These are phyloP conservation scores for Lepus americanus DNA, from an alignment of 2,113 vertebrate genomes.

Conservation along the genomic window DNA sequence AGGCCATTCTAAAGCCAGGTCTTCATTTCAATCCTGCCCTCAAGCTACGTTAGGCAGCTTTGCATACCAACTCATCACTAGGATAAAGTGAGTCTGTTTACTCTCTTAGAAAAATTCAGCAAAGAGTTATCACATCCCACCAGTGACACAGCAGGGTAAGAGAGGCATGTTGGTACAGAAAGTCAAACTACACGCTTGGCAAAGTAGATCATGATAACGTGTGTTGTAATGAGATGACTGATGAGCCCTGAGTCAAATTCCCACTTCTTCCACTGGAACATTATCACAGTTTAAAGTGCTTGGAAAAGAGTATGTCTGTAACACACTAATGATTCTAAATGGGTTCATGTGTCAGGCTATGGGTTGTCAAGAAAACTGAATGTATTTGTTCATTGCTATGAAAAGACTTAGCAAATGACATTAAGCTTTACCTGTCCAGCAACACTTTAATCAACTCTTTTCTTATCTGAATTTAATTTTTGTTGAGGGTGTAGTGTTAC, in stretches of 20 bases:
- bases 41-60: not conserved
- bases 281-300: constrained; percentile 51
- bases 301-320: constrained; percentile 49
- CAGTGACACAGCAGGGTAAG: constrained; percentile 38
- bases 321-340: constrained; percentile 61
- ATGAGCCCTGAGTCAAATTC: constrained; percentile 59
- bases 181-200: constrained; percentile 44
- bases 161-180: constrained; percentile 49
- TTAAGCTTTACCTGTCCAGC: constrained; percentile 51
- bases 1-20: not conserved
- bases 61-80: not conserved
- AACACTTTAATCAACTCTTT: constrained; percentile 48
- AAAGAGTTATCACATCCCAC: constrained; percentile 29
- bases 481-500: not conserved
- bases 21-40: constrained; percentile 6
- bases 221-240: constrained; percentile 61
- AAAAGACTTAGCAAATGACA: constrained; percentile 58
- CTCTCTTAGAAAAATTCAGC: constrained; percentile 62
- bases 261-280: constrained; percentile 53
- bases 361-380: constrained; percentile 57
- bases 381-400: constrained; percentile 55
- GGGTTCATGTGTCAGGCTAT: not conserved
- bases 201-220: constrained; percentile 44
- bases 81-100: constrained; percentile 55
- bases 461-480: not conserved